phyloP scores from a whole-genome alignment of 2,113 vertebrate species.

The Oncorhynchus nerka region DNA sequence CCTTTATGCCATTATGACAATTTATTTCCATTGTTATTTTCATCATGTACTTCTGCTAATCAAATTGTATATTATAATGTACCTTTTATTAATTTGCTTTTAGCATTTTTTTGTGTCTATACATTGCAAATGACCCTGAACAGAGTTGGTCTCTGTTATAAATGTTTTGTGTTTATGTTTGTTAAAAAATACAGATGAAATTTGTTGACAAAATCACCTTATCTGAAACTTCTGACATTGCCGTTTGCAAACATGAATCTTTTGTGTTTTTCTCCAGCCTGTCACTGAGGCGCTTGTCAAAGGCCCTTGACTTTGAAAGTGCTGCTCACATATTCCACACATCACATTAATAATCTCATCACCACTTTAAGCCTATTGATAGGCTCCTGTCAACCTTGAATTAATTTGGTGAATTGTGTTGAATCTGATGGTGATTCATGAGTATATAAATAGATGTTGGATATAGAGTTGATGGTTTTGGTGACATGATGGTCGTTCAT shows the following conservation, averaged over 20 bases:
- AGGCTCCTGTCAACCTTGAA: constrained; percentile 32
- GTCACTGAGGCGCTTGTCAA: no score
- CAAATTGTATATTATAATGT: neutral
- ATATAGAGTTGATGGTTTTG: constrained; percentile 51
- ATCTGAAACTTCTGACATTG: no score
- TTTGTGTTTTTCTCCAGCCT: no score
- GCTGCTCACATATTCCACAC: no score
- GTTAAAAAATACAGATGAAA: no score
- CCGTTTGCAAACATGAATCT: no score
- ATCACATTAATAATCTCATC: no score
- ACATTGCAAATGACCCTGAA: no score
- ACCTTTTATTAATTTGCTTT: neutral
- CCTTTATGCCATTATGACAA: neutral
- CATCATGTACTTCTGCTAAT: neutral
- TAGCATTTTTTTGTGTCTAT: neutral
- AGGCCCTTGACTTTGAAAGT: no score
- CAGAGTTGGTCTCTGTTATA: no score
- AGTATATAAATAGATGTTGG: constrained; percentile 45
- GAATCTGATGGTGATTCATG: neutral
- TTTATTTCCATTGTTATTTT: neutral
- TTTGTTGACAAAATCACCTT: no score
- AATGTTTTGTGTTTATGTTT: no score
- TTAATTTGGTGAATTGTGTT: constrained; percentile 31
- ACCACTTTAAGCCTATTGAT: neutral
- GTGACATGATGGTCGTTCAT: constrained; percentile 48